Evolutionary conservation across 53 echinoderm and acorn worm species (phyloP), one percentile per base, ranked within the genome.

Genomic region (Apostichopus leukothele): DNA sequence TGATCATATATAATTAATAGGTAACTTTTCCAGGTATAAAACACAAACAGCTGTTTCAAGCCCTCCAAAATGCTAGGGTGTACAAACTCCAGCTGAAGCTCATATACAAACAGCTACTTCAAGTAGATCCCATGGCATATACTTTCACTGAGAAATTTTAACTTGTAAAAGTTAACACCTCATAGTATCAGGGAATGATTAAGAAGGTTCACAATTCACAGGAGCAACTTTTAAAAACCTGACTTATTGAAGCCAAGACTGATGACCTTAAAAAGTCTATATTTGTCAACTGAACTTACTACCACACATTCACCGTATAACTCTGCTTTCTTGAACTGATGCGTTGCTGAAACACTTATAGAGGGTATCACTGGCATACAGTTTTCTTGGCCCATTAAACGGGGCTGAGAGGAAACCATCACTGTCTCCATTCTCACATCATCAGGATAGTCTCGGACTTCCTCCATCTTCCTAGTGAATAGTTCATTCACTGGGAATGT

Each of bases 301-400:
- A 84, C 71, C 11, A 88, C 11, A 75, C 89, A 91, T 5, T 94
- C 89, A 68, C 74, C 60, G 76, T 86, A 93, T 1, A 92, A 83
- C 23, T 93, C 94, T 8, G 83, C 76, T 83, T 92, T 90, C 55
- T 92, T 89, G 66, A 96, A 87, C 55, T 89, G 73, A 51, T 79
- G 93, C 0, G 94, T 95, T 22, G 92, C 79, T 14, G 92, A 87
- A 6, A 93, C 67, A 78, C 94, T 94, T 22, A 96, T 94, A 18
- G 96, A 93, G 0, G 96, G 93, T 11, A 96, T 95, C 5, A 96
- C 76, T 2, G 96, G 96, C 6, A 52, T 53, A 20, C 89, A 88
- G 12, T 92, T 25, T 11, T 92, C 92, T 27, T 79, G 90, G 10
- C 89, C 90, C 66, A 88, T 90, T 0, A 96, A 88, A 73, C 90